Evolutionary conservation across 2,888 invertebrate species (phyloP).

Genomic region (Diarsia dahlii): DNA sequence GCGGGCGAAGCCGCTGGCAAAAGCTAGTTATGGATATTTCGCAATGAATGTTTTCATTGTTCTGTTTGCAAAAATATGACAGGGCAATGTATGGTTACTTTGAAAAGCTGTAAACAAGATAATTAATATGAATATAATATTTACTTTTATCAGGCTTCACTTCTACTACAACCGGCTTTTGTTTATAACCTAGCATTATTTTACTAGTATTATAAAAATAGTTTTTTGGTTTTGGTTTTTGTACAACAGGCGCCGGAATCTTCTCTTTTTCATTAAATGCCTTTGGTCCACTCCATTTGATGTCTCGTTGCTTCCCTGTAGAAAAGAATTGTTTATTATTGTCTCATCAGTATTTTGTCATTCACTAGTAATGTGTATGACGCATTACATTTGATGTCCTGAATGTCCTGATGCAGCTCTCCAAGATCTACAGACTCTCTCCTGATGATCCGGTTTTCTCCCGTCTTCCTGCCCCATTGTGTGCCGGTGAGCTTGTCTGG

Average conservation of each 20-base stretch:
- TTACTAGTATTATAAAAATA: too few relatives aligned
- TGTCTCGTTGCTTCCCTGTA: conserved; percentile 37
- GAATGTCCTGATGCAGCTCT: conserved; percentile 13
- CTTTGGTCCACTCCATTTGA: conserved; percentile 39
- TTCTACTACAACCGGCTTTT: conserved; percentile 5
- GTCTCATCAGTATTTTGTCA: conserved; percentile 8
- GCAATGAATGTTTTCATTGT: too few relatives aligned
- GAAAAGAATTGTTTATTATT: background rate
- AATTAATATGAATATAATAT: background rate
- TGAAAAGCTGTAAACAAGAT: background rate
- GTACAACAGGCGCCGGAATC: conserved; percentile 8
- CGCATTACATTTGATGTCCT: conserved; percentile 33
- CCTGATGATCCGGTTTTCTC: conserved; percentile 38
- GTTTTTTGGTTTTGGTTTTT: background rate
- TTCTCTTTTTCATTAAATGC: background rate
- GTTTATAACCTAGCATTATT: background rate
- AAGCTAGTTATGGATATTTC: too few relatives aligned
- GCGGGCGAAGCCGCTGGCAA: too few relatives aligned
- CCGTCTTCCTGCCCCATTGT: conserved; percentile 42
- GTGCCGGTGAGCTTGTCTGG: conserved; percentile 22
- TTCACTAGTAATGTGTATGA: conserved; percentile 8
- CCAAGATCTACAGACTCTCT: conserved; percentile 33
- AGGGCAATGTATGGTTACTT: too few relatives aligned
- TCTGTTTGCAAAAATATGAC: too few relatives aligned
- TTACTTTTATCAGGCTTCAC: conserved; percentile 41